Base-by-base conservation (phyloP, 2,797 vertebrate species). In the Sebastes goodei region DNA sequence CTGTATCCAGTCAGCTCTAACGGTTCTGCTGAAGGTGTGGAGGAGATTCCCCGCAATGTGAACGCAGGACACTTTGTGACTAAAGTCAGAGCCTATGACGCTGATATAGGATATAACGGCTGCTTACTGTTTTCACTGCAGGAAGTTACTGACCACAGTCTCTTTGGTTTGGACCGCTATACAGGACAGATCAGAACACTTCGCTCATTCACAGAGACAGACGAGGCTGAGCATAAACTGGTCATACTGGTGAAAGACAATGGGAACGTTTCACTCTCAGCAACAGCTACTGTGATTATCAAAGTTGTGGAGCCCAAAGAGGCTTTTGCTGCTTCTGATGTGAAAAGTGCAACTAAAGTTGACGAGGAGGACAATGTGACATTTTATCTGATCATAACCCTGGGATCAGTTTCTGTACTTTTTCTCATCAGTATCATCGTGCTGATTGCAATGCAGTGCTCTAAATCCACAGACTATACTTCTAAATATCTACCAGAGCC, bases 321-420 rank as follows among this genome's bases (percentile, higher is more conserved):
- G 70, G 88, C 90, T 71, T 91, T 93, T 84, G 89, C 90, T 35
- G 95, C 93, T 89, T 96, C 96, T 72, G 93, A 93, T 74, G 95
- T 97, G 83, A 93, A 93, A 23, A 96, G 96, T 71, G 78, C 92
- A 0, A 92, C 94, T 2, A 89, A 95, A 86, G 96, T 95, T 49
- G 93, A 84, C 0, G 82, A 83, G 12, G 91, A 82, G 7, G 71
- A 63, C 32, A 56, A 84, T 42, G 53, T 91, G 11, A 78, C 79
- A 32, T 89, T 89, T 76, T 92, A 92, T 71, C 61, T 93, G 66
- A 90, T 89, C 3, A 85, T 93, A 72, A 91, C 88, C 65, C 65
- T 93, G 81, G 87, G 86, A 17, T 88, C 91, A 29, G 90, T 91
- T 59, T 93, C 91, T 6, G 42, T 79, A 9, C 89, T 91, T 78